A percentile compares a stretch with the other conserved stretches of the same genome.
Evolutionary conservation across 2,113 vertebrate species (phyloP).

Genomic region (Rhodinocichla rosea): DNA sequence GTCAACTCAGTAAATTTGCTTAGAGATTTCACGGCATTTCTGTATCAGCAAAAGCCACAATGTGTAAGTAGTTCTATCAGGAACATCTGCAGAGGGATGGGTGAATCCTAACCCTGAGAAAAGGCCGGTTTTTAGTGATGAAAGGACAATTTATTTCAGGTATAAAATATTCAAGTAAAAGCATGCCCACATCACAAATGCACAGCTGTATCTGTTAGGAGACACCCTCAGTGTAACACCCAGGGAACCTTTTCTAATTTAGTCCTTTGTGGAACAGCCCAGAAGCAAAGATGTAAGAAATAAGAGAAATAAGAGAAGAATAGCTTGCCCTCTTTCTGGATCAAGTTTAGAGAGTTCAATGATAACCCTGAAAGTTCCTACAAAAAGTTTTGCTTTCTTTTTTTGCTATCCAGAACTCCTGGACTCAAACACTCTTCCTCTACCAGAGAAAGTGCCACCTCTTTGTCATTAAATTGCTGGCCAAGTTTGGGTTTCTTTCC

Average conservation of each 20-base stretch:
- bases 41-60: neutral
- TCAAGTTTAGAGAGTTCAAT: neutral
- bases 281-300: neutral
- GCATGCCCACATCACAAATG: neutral
- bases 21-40: neutral
- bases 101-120: neutral
- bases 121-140: neutral
- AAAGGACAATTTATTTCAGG: neutral
- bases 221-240: neutral
- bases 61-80: neutral
- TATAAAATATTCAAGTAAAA: neutral
- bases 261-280: neutral
- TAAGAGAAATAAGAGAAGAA: neutral
- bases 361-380: neutral
- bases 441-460: neutral
- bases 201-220: neutral
- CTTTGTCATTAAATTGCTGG: neutral
- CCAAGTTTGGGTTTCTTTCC: neutral
- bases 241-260: neutral
- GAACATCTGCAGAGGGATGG: neutral
- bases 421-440: neutral
- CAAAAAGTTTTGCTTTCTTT: neutral
- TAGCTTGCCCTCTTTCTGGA: neutral
- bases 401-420: neutral
- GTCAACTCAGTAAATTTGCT: neutral